These are phyloP conservation scores for Stegana nigrithorax DNA, from an alignment of 2,888 invertebrate genomes.

Conservation along the genomic window DNA sequence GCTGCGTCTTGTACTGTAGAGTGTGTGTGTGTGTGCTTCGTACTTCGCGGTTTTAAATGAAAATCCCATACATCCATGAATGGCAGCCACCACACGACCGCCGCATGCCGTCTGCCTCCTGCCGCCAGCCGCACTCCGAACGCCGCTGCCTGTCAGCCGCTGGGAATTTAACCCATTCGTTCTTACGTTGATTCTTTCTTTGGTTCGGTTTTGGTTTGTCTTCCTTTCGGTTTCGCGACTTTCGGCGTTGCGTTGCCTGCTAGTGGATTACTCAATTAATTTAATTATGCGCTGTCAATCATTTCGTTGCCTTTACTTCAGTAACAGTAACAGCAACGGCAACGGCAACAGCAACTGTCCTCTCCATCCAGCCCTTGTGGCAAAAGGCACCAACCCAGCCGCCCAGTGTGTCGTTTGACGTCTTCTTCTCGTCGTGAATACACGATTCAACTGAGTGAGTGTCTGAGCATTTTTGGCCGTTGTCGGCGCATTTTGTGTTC, in stretches of 20 bases:
- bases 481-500: not conserved
- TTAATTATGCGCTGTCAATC: slow-evolving; percentile 70
- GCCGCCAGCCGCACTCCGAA: not conserved
- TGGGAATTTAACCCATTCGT: slow-evolving; percentile 59
- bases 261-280: slow-evolving; percentile 70
- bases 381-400: not conserved
- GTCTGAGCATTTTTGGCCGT: not conserved
- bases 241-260: slow-evolving; percentile 36
- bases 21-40: too few relatives aligned
- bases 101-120: not conserved
- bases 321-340: too few relatives aligned
- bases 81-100: not conserved
- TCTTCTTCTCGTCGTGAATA: too few relatives aligned
- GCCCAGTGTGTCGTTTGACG: not conserved
- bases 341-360: not conserved
- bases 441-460: too few relatives aligned
- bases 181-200: too few relatives aligned
- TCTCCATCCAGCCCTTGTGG: not conserved
- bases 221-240: not conserved
- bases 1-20: too few relatives aligned
- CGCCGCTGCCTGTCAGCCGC: slow-evolving; percentile 28
- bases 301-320: slow-evolving; percentile 58
- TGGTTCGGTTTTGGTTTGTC: not conserved
- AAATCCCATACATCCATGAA: slow-evolving; percentile 30
- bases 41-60: slow-evolving; percentile 36